phyloP scores from a whole-genome alignment of 2,797 vertebrate genomes.

The Gila robusta region DNA sequence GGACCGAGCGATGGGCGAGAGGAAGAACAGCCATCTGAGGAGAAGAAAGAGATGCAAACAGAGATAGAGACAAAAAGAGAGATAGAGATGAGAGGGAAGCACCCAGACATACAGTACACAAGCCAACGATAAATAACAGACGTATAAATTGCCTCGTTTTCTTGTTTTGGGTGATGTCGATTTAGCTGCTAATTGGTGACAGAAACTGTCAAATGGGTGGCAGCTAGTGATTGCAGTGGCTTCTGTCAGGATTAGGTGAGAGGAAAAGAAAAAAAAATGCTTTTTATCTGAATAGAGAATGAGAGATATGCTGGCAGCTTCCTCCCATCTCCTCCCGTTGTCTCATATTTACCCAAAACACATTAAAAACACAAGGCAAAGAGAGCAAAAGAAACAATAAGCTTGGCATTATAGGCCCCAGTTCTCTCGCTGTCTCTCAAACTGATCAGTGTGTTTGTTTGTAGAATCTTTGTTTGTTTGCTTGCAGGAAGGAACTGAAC shows the following conservation, averaged over 20 bases:
- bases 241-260: conserved; percentile 94
- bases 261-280: conserved; percentile 76
- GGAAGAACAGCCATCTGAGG: conserved; percentile 71
- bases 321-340: conserved; percentile 74
- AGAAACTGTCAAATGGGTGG: conserved; percentile 99
- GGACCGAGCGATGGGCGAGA: conserved; percentile 75
- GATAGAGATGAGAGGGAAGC: conserved; percentile 69
- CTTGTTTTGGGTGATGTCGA: conserved; percentile 96
- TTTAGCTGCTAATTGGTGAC: conserved; percentile 99
- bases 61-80: conserved; percentile 61
- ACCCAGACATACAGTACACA: conserved; percentile 80
- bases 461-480: conserved; percentile 90
- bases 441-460: conserved; percentile 96
- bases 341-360: conserved; percentile 93
- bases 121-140: conserved; percentile 80
- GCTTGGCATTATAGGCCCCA: conserved; percentile 78
- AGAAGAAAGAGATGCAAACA: conserved; percentile 66
- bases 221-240: conserved; percentile 90
- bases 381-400: conserved; percentile 84
- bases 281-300: conserved; percentile 89
- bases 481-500: conserved; percentile 87
- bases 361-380: conserved; percentile 93
- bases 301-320: conserved; percentile 83
- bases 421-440: conserved; percentile 83
- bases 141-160: conserved; percentile 82